phyloP scores from a whole-genome alignment of 92 coral and sea anemone species.

The Epizoanthus stellaris region DNA sequence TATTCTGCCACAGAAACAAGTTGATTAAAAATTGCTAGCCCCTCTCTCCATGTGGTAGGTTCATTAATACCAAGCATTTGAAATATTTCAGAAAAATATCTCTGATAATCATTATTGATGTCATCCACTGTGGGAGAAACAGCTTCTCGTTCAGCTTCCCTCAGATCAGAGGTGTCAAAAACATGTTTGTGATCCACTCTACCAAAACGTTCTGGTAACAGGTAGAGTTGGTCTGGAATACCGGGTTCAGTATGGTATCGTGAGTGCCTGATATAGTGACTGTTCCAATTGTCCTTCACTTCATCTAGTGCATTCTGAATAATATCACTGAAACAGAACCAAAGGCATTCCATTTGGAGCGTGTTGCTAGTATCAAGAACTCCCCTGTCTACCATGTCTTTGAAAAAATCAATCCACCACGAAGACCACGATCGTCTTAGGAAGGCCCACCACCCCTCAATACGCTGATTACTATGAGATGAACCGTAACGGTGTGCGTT shows the following conservation, averaged over 20 bases:
- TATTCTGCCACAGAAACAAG: no score
- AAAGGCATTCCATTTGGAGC: slow-evolving; percentile 45
- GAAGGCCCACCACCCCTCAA: slow-evolving; percentile 59
- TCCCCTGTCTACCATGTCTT: slow-evolving; percentile 51
- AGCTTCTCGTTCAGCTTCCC: slow-evolving; percentile 51
- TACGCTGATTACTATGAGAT: slow-evolving; percentile 54
- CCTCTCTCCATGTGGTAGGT: no score
- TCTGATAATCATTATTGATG: no score
- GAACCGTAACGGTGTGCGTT: slow-evolving; percentile 58
- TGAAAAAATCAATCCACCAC: slow-evolving; percentile 53
- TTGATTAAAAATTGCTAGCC: no score
- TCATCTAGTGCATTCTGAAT: slow-evolving; percentile 56
- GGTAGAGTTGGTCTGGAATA: slow-evolving; percentile 51
- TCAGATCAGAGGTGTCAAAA: slow-evolving; percentile 38
- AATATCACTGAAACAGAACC: slow-evolving; percentile 57
- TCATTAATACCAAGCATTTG: no score
- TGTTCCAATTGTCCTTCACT: slow-evolving; percentile 60
- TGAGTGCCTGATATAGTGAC: slow-evolving; percentile 53
- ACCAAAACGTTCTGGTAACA: slow-evolving; percentile 53
- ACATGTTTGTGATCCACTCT: slow-evolving; percentile 52
- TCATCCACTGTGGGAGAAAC: no score
- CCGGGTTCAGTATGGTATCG: slow-evolving; percentile 54
- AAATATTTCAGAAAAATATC: no score
- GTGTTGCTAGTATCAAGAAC: slow-evolving; percentile 48
- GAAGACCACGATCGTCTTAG: slow-evolving; percentile 50